Evolutionary conservation across 2,113 vertebrate species (phyloP).

Genomic region (Naja naja): DNA sequence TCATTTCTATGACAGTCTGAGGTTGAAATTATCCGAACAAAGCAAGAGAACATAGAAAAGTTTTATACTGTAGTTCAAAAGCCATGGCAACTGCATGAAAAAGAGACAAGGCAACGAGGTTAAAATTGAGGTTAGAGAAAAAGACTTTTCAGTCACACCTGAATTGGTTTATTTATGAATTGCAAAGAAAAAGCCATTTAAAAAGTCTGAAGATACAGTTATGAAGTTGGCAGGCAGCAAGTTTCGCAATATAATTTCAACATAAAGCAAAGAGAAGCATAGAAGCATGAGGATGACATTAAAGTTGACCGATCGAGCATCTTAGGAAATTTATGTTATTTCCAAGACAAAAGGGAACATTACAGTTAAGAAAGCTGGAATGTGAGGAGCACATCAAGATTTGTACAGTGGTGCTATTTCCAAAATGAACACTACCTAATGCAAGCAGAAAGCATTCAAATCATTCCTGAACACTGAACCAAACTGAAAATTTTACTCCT

Average conservation of each 20-base stretch:
- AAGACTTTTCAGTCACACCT: constrained; percentile 60
- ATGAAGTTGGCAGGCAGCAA: constrained; percentile 54
- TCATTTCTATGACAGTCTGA: constrained; percentile 41
- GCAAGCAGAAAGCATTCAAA: neutral
- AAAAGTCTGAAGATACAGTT: constrained; percentile 59
- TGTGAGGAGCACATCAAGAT: neutral
- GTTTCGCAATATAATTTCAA: constrained; percentile 58
- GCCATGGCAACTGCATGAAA: constrained; percentile 12
- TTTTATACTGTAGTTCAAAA: constrained; percentile 16
- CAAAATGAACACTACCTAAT: neutral
- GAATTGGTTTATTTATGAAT: constrained; percentile 66
- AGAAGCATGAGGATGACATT: constrained; percentile 37
- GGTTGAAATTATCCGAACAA: constrained; percentile 37
- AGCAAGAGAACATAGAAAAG: constrained; percentile 6
- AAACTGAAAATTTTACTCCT: neutral
- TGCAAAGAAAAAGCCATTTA: constrained; percentile 58
- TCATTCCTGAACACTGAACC: neutral
- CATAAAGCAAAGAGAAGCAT: constrained; percentile 51
- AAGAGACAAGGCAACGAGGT: constrained; percentile 54
- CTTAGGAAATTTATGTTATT: constrained; percentile 51
- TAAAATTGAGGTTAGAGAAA: constrained; percentile 63
- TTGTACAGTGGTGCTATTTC: neutral
- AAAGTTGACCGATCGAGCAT: constrained; percentile 39
- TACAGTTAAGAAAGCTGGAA: neutral
- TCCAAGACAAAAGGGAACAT: constrained; percentile 21